Evolutionary conservation across 2,797 vertebrate species (phyloP).

Genomic region (Phalloptychus januarius): DNA sequence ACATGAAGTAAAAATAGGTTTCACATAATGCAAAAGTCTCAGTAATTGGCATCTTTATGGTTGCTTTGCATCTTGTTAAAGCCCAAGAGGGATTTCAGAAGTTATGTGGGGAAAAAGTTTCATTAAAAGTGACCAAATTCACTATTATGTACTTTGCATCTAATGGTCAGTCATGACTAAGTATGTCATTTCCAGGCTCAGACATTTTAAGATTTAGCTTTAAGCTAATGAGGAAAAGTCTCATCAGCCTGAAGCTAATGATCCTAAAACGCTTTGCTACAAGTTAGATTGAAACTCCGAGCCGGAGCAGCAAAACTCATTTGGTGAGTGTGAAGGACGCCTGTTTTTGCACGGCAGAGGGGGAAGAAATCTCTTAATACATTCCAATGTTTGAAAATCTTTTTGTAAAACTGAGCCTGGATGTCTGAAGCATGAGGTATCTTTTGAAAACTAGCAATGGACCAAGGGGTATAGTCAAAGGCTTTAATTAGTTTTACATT

Average conservation of each 20-base stretch:
- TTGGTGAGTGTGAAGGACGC: neutral
- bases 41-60: neutral
- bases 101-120: neutral
- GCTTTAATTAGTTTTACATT: neutral
- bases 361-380: neutral
- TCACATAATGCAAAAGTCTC: neutral
- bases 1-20: neutral
- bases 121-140: neutral
- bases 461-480: neutral
- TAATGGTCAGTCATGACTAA: neutral
- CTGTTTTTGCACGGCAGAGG: neutral
- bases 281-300: neutral
- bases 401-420: neutral
- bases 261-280: neutral
- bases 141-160: neutral
- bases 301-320: neutral
- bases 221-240: conserved; percentile 1
- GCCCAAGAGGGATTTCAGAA: neutral
- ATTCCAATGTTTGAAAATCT: neutral
- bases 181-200: neutral
- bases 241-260: conserved; percentile 2
- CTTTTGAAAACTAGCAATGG: neutral
- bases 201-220: neutral
- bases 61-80: conserved; percentile 3
- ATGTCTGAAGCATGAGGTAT: neutral